Base-by-base conservation (phyloP, 1,140 invertebrate species). In the Pantala flavescens region DNA sequence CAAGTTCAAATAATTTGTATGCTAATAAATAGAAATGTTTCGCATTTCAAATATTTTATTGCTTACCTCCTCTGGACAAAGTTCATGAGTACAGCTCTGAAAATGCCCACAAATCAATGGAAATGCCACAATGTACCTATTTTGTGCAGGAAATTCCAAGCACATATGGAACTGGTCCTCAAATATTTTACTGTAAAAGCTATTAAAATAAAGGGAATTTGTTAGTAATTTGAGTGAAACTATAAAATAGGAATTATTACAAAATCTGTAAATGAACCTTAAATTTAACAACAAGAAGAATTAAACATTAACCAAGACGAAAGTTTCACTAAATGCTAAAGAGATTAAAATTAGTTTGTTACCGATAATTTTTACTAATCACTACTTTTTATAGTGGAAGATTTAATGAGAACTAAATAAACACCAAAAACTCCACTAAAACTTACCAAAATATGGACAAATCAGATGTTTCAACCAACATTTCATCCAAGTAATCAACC, bases 101-200 rank as follows among this genome's bases (percentile, higher is more conserved):
- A 99, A 99, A 82, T 99, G 97, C 77, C 93, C 93, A 82, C 97
- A 99, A 78, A 99, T 97, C 74, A 98, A 85, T 16, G 98, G 97
- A 83, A 99, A 99, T 42, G 96, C 94, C 77, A 99, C 94, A 76
- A 98, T 98, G 80, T 94, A 99, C 23, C 97, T 88, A 84, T 98
- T 98, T 84, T 98, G 97, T 23, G 96, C 96, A 24, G 96, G 96
- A 83, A 98, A 98, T 83, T 98, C 96, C 78, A 98, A 86, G 83
- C 97, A 98, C 94, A 98, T 97, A 79, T 98, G 96, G 81, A 98
- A 98, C 81, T 98, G 95, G 81, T 97, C 95, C 81, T 98, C 96
- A 85, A 98, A 98, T 81, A 97, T 92, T 85, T 95, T 95, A 79
- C 90, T 97, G 81, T 98, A 98, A 82, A 99, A 99, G 81, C 94